Base-by-base conservation (phyloP, 1,140 invertebrate genomes). In the Leptoteleia sp. region DNA sequence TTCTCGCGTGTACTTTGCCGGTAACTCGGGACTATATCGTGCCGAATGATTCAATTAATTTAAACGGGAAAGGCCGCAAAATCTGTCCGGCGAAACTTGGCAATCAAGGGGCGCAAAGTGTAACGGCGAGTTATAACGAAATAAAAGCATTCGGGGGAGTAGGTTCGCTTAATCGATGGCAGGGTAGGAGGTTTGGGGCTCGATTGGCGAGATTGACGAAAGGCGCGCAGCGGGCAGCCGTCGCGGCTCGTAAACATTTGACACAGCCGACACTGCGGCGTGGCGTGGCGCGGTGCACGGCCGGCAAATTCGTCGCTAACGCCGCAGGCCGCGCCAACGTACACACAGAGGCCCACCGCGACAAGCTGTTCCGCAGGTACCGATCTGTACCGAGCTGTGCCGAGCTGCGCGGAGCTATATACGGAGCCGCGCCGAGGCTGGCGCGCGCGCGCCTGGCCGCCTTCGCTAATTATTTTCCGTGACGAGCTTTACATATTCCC, bases 381-480 rank as follows among this genome's bases (percentile, higher is more conserved):
- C 35, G 35, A 43, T 3, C 22, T 25, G 22, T n/a, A n/a, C n/a
- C n/a, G n/a, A n/a, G n/a, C n/a, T n/a, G n/a, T n/a, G n/a, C n/a
- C n/a, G n/a, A n/a, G n/a, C n/a, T n/a, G n/a, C n/a, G n/a, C n/a
- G n/a, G n/a, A n/a, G n/a, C n/a, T n/a, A n/a, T n/a, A n/a, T n/a
- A n/a, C n/a, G n/a, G n/a, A n/a, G n/a, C n/a, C n/a, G n/a, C n/a
- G n/a, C n/a, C n/a, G n/a, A n/a, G n/a, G n/a, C 22, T 6, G 6
- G 22, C 22, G 3, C 22, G 22, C 22, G 22, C 6, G 22, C 22
- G 22, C 22, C 6, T 25, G n/a, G 6, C 22, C 22, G 22, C 22
- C 31, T 37, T 78, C 72, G 71, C 81, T 82, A 82, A 82, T 82
- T 81, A 82, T 82, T 81, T 82, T 79, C 81, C 47, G 52, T 79